These are phyloP conservation scores for Ophiothrix spiculata DNA, from an alignment of 35 echinoderm and acorn worm species.

Conservation along the genomic window DNA sequence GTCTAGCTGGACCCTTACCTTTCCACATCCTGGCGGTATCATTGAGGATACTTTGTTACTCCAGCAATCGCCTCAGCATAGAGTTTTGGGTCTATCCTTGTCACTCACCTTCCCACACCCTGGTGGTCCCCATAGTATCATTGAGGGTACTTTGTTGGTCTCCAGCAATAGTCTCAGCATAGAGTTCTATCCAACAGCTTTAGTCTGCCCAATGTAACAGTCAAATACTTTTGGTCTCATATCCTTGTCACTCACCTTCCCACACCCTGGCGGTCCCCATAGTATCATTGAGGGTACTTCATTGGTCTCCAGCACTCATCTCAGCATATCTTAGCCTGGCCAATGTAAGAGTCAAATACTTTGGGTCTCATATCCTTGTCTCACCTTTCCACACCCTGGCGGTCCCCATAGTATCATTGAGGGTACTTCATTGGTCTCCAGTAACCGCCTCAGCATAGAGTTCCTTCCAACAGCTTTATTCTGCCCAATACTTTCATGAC, in stretches of 20 bases:
- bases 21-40: neutral
- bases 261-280: too few relatives aligned
- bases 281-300: too few relatives aligned
- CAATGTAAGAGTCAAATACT: constrained; percentile 50
- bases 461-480: constrained; percentile 55
- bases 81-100: too few relatives aligned
- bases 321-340: constrained; percentile 52
- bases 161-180: constrained; percentile 61
- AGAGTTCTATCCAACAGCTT: constrained; percentile 55
- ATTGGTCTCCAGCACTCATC: constrained; percentile 51
- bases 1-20: too few relatives aligned
- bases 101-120: constrained; percentile 89
- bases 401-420: constrained; percentile 94
- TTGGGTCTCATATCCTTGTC: neutral
- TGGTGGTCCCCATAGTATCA: constrained; percentile 93
- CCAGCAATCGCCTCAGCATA: neutral
- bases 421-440: constrained; percentile 58
- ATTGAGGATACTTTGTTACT: too few relatives aligned
- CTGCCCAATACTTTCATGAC: constrained; percentile 68
- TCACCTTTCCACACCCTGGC: constrained; percentile 96
- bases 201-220: constrained; percentile 66
- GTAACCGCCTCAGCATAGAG: constrained; percentile 52
- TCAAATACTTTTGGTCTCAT: constrained; percentile 70
- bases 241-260: too few relatives aligned
- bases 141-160: constrained; percentile 60